Base-by-base conservation (phyloP, 1,140 invertebrate species). In the Lepidotrigona ventralis region DNA sequence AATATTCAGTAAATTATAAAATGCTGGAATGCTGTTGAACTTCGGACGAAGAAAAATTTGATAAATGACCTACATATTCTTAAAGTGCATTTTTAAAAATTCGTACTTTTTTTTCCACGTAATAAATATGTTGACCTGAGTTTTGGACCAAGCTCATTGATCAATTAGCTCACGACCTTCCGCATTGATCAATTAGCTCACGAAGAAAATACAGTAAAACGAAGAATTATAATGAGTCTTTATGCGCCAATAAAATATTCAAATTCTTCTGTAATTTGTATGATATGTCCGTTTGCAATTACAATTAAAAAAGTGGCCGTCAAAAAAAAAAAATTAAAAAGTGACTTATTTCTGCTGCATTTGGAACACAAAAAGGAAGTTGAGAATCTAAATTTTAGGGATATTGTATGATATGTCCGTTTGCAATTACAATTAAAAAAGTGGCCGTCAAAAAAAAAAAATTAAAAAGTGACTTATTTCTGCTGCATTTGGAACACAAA, bases 61-160 rank as follows among this genome's bases (percentile, higher is more conserved):
- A 74, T 11, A 26, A 33, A 51, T 14, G n/a, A n/a, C 76, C 73
- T 82, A 82, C 68, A 82, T 81, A 81, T 58, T 69, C 64, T 69
- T 69, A 76, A 82, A 76, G 0, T 69, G 73, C 76, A 82, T 82
- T 82, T 82, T 82, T 82, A 66, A 77, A 69, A 39, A 56, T 11
- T 15, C 21, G 6, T 56, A 29, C 15, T 58, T 74, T 74, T 58
- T 74, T 9, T 54, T 56, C 15, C 39, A 58, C 29, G 58, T 6
- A 14, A 39, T n/a, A n/a, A 66, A 29, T 11, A 39, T 46, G 39
- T 69, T 33, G 2, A 33, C 5, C 17, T 64, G 1, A 17, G 63
- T 29, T 33, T 21, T 33, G 4, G 19, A 19, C 39, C 11, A 66
- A 6, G 23, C 6, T n/a, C n/a, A n/a, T n/a, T n/a, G n/a, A n/a